phyloP scores from a whole-genome alignment of 2,113 vertebrate genomes.

The Pangasianodon gigas region DNA sequence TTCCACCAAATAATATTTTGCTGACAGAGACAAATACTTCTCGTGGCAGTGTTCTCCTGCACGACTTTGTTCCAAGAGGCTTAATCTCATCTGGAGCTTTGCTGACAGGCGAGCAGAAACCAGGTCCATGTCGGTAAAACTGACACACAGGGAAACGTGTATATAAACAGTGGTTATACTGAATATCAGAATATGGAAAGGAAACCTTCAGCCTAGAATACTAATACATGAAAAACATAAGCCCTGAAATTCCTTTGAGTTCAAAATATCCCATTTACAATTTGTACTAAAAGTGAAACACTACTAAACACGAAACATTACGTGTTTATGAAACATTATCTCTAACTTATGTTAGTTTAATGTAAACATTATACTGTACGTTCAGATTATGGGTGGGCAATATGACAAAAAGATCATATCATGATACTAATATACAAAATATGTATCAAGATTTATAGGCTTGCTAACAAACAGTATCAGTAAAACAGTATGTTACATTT shows the following conservation, averaged over 20 bases:
- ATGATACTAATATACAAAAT: background rate
- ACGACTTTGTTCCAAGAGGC: constrained; percentile 53
- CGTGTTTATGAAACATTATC: too few relatives aligned
- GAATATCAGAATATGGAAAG: background rate
- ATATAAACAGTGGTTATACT: background rate
- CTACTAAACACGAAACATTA: background rate
- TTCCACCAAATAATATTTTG: constrained; percentile 63
- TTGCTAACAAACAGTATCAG: background rate
- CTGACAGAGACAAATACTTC: constrained; percentile 68
- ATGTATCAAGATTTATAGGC: too few relatives aligned
- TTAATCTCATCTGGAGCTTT: constrained; percentile 61
- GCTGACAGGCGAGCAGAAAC: constrained; percentile 56
- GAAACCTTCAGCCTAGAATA: background rate
- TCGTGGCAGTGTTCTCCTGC: constrained; percentile 59
- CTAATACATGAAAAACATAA: background rate
- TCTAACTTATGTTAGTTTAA: background rate
- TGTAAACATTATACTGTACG: background rate
- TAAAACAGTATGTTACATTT: background rate
- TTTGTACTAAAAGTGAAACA: background rate
- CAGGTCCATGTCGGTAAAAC: constrained; percentile 52
- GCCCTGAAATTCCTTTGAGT: background rate
- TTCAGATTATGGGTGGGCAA: background rate
- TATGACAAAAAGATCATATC: background rate
- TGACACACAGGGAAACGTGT: constrained; percentile 34
- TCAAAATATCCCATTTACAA: background rate